A percentile compares a stretch with the other conserved stretches of the same genome.
These are phyloP conservation scores for Cololabis saira DNA, from an alignment of 2,113 vertebrate genomes.

Conservation along the genomic window DNA sequence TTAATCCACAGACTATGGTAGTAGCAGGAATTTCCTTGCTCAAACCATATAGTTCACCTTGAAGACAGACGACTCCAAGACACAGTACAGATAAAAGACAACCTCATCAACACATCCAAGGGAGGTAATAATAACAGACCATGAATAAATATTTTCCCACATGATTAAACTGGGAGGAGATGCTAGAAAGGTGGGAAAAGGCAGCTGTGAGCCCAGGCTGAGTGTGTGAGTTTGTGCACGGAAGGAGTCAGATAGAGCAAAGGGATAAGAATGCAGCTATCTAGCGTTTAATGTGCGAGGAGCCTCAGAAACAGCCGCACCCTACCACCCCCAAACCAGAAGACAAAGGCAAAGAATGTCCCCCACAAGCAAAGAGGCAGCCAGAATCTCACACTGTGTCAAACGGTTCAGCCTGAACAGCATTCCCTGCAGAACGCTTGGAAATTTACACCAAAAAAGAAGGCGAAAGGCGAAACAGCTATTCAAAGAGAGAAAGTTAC, in stretches of 20 bases:
- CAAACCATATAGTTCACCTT: slow-evolving; percentile 54
- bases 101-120: slow-evolving; percentile 60
- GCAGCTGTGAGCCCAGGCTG: slow-evolving; percentile 28
- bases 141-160: slow-evolving; percentile 73
- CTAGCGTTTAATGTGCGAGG: slow-evolving; percentile 40
- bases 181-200: slow-evolving; percentile 31
- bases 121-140: slow-evolving; percentile 48
- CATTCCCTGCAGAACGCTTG: slow-evolving; percentile 22
- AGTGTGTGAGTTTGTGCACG: slow-evolving; percentile 32
- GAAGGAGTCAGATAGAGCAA: slow-evolving; percentile 52
- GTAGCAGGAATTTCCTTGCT: slow-evolving; percentile 17
- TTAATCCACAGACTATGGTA: slow-evolving; percentile 15
- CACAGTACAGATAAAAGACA: slow-evolving; percentile 55
- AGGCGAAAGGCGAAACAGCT: background rate
- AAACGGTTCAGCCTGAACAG: slow-evolving; percentile 36
- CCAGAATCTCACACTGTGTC: slow-evolving; percentile 35
- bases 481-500: slow-evolving; percentile 15
- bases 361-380: slow-evolving; percentile 38
- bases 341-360: slow-evolving; percentile 46
- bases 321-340: slow-evolving; percentile 30
- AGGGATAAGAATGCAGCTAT: slow-evolving; percentile 63
- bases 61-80: slow-evolving; percentile 36
- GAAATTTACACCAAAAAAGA: background rate
- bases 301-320: slow-evolving; percentile 29
- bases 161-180: slow-evolving; percentile 62